Evolutionary conservation across 2,113 vertebrate genomes (phyloP), one percentile per base, ranked within the genome.

Genomic region (Psephotus haematonotus): DNA sequence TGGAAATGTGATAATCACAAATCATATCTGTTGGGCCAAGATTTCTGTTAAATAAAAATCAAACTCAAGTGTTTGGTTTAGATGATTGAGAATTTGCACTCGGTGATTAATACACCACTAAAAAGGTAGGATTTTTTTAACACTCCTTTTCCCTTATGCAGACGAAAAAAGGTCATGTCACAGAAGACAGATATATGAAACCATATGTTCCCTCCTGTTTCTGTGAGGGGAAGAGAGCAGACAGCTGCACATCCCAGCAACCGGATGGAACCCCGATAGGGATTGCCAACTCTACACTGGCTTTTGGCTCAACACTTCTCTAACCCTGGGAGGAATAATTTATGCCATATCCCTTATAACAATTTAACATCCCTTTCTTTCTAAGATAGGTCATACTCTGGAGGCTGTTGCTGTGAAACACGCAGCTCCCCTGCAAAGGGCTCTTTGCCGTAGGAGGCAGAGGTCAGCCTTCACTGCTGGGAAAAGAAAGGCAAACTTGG

Each of bases 161-260:
- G 39, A 78, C 50, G 65, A 74, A 85, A 92, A 90, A 92, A 92
- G 83, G 91, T 91, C 80, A 77, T 64, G 72, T 63, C 82, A 86
- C 52, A 68, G 74, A 95, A 91, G 69, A 87, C 35, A 92, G 74
- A 92, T 79, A 77, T 44, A 77, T 6, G 13, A 87, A 97, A 85
- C 78, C 75, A 44, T 94, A 93, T 94, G 95, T 65, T 96, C 52
- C 50, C 67, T 93, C 91, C 85, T 86, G 91, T 79, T 93, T 52
- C 88, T 91, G 59, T 44, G 43, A 91, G 72, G 59, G 74, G 35
- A 89, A 96, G 39, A 88, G 24, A 57, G 69, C 53, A 90, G 93
- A 93, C 92, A 97, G 96, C 94, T 97, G 95, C 91, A 90, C 47
- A 63, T 46, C 52, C 25, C 52, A 29, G 86, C 75, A 79, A 65